These are phyloP conservation scores for Alouatta palliata DNA, from an alignment of 2,113 vertebrate species.

Conservation along the genomic window DNA sequence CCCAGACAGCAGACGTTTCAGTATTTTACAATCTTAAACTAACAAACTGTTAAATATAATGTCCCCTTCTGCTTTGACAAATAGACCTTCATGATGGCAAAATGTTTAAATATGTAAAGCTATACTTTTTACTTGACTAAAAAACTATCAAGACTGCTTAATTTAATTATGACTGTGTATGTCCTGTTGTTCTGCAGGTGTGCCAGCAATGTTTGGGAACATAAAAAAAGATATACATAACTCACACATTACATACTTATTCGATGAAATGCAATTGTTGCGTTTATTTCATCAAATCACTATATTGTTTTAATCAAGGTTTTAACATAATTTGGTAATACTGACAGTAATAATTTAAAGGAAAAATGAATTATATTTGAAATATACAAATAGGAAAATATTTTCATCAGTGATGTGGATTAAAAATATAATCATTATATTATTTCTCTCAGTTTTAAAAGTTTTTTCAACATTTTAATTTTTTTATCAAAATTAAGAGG, in stretches of 20 bases:
- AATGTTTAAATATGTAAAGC: not conserved
- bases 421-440: conserved; percentile 4
- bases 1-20: not conserved
- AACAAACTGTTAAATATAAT: not conserved
- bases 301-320: not conserved
- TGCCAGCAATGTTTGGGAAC: not conserved
- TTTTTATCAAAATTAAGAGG: not conserved
- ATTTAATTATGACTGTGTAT: not conserved
- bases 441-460: conserved; percentile 28
- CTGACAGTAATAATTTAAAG: not conserved
- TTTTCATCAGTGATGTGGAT: conserved; percentile 6
- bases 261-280: not conserved
- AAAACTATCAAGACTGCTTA: not conserved
- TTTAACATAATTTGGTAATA: conserved; percentile 27
- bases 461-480: not conserved
- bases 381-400: not conserved
- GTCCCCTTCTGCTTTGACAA: not conserved
- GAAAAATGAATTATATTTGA: not conserved
- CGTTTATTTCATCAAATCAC: conserved; percentile 22
- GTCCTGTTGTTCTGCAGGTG: not conserved
- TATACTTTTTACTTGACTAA: not conserved
- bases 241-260: not conserved
- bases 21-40: conserved; percentile 33
- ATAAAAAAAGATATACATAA: not conserved
- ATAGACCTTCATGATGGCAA: not conserved